Conservation (phyloP, 2,888 invertebrate species). For the Antitype chi region DNA sequence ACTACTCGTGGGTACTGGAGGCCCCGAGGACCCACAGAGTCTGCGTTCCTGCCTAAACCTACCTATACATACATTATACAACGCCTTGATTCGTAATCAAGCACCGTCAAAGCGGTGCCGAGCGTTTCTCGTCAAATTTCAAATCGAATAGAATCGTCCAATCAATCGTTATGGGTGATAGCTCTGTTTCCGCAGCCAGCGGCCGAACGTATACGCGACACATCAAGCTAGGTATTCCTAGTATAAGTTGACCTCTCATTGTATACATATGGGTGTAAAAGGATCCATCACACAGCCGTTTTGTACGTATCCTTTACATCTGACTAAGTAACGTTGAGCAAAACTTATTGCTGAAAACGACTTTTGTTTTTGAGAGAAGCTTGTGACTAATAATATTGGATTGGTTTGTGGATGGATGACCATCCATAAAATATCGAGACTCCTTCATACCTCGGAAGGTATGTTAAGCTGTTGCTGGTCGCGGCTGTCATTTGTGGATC, state of each 20-base stretch:
- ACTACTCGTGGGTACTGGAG: too few relatives aligned
- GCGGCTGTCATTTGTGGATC: too few relatives aligned
- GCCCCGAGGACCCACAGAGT: too few relatives aligned
- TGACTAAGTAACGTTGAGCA: background rate
- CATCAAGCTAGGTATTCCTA: background rate
- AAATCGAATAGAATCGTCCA: conserved; percentile 71
- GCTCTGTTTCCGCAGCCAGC: conserved; percentile 60
- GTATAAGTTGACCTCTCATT: background rate
- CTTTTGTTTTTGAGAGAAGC: too few relatives aligned
- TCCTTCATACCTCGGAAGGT: too few relatives aligned
- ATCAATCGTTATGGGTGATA: conserved; percentile 67
- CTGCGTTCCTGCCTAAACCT: background rate
- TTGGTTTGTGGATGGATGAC: too few relatives aligned
- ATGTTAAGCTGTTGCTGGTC: too few relatives aligned
- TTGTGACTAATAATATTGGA: too few relatives aligned
- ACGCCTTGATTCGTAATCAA: conserved; percentile 63
- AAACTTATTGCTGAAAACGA: background rate
- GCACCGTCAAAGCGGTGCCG: conserved; percentile 60
- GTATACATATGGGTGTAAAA: background rate
- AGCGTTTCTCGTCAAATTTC: conserved; percentile 67
- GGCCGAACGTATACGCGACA: conserved; percentile 46
- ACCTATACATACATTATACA: conserved; percentile 17
- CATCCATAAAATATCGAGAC: too few relatives aligned
- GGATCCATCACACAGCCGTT: background rate
- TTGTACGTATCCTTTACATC: background rate